Conservation (phyloP, 2,113 vertebrate species). For the Catharus bicknelli region DNA sequence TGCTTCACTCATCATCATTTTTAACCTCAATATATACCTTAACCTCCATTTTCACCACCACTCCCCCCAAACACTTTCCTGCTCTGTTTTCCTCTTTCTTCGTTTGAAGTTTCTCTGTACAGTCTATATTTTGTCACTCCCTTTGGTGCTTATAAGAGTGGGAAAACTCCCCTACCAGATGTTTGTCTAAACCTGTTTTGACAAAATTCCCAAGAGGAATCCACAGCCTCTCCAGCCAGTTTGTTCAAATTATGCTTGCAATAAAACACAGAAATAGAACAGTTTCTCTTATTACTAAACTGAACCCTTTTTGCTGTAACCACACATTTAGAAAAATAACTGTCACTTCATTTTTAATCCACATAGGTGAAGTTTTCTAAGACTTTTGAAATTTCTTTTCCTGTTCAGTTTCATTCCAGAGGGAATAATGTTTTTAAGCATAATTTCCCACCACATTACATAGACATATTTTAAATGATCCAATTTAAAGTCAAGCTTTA, state of each 20-base stretch:
- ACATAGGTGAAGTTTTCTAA: background rate
- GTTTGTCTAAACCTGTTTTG: background rate
- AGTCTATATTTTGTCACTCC: background rate
- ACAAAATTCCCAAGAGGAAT: background rate
- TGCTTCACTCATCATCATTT: background rate
- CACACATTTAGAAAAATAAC: background rate
- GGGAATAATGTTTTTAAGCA: background rate
- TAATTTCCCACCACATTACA: background rate
- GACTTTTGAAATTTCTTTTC: background rate
- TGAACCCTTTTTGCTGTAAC: background rate
- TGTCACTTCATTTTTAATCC: constrained; percentile 1
- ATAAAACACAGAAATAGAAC: background rate
- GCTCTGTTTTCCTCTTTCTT: background rate
- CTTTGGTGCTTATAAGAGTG: background rate
- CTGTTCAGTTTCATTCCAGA: background rate
- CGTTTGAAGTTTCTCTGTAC: background rate
- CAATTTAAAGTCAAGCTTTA: constrained; percentile 16
- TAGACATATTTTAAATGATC: background rate
- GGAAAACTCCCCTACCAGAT: background rate
- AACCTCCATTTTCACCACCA: background rate
- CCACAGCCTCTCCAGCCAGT: background rate
- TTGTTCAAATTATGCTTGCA: background rate
- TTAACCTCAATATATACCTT: background rate
- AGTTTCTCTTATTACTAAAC: background rate
- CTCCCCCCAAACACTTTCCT: background rate